Percentiles rank a stretch among this genome's conserved stretches.
These are phyloP conservation scores for Drosophila phalerata DNA, from an alignment of 2,888 invertebrate species.

Conservation along the genomic window DNA sequence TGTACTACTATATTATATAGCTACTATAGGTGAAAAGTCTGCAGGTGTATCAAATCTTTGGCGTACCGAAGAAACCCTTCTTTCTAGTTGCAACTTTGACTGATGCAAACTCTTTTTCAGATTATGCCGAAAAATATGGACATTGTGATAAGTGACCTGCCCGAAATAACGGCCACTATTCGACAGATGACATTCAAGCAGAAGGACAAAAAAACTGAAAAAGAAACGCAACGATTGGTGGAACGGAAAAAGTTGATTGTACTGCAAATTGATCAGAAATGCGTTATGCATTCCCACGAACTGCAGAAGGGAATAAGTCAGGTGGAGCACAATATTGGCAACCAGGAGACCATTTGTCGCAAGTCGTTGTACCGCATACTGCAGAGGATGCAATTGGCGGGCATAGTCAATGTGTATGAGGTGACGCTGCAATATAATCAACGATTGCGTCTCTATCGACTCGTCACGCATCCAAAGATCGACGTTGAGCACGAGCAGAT, in stretches of 20 bases:
- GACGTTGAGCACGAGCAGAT: constrained; percentile 68
- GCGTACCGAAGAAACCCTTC: background rate
- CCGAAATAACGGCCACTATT: constrained; percentile 62
- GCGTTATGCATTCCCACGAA: constrained; percentile 87
- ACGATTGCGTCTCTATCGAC: constrained; percentile 71
- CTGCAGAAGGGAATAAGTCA: constrained; percentile 87
- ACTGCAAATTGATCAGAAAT: constrained; percentile 87
- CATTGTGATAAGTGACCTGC: constrained; percentile 63
- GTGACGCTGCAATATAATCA: constrained; percentile 71
- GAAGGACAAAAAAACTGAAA: constrained; percentile 29
- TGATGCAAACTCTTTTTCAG: constrained; percentile 30
- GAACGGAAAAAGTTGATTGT: constrained; percentile 89
- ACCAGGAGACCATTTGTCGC: constrained; percentile 87
- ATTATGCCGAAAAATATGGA: constrained; percentile 59
- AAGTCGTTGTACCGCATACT: constrained; percentile 89
- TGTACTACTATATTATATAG: background rate
- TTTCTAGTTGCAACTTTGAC: background rate
- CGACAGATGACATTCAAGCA: constrained; percentile 42
- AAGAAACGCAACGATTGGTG: constrained; percentile 74
- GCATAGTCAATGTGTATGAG: constrained; percentile 77
- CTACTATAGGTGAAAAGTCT: no score
- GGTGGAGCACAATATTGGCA: constrained; percentile 86
- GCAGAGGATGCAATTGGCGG: constrained; percentile 86
- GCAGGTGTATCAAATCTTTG: background rate
- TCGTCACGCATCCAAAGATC: constrained; percentile 83